Conservation (phyloP, 2,113 vertebrate species). For the Hepsetus odoe region DNA sequence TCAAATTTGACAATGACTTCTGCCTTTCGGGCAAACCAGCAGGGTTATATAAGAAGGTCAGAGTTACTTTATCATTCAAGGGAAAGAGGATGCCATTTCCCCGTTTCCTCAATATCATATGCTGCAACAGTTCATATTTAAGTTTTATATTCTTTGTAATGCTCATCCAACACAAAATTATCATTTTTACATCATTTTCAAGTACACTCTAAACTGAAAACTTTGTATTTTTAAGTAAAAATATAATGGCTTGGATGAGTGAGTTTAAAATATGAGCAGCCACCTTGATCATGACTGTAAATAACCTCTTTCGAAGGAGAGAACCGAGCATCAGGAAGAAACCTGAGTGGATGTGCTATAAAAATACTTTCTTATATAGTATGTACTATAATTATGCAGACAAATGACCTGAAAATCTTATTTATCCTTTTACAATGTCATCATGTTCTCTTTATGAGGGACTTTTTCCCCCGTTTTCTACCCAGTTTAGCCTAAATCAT, state of each 20-base stretch:
- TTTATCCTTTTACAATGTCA: too few relatives aligned
- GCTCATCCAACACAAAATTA: not conserved
- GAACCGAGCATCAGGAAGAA: not conserved
- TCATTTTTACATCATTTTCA: not conserved
- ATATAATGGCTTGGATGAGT: not conserved
- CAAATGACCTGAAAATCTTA: too few relatives aligned
- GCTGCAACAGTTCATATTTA: not conserved
- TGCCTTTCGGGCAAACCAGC: constrained; percentile 24
- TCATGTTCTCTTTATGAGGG: too few relatives aligned
- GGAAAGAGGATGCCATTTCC: not conserved
- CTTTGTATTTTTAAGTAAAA: not conserved
- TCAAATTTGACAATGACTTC: constrained; percentile 3
- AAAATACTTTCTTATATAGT: not conserved
- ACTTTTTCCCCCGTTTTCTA: too few relatives aligned
- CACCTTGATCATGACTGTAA: not conserved
- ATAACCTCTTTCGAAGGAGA: not conserved
- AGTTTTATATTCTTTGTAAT: not conserved
- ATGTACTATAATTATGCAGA: too few relatives aligned
- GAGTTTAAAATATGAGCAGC: not conserved
- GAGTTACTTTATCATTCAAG: not conserved
- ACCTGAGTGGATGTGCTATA: not conserved
- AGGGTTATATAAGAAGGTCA: constrained; percentile 7
- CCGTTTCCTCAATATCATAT: not conserved
- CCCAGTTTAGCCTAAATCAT: too few relatives aligned
- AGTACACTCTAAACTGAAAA: not conserved